phyloP scores from a whole-genome alignment of 2,888 invertebrate species.

The Pimpla rufipes region DNA sequence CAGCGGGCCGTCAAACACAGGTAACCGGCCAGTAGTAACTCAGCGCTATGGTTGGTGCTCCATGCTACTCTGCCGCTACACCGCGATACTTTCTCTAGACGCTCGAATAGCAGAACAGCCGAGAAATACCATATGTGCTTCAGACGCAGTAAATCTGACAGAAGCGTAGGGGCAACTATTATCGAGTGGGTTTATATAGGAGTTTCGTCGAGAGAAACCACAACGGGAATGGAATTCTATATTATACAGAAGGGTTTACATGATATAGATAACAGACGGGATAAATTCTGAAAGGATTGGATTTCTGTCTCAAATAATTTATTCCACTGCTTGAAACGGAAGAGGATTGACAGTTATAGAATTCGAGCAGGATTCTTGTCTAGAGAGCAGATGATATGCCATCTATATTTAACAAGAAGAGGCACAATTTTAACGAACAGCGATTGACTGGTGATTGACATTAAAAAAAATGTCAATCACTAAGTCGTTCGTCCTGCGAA shows the following conservation, averaged over 20 bases:
- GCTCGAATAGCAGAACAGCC: constrained; percentile 29
- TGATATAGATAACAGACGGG: neutral
- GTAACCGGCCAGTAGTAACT: constrained; percentile 36
- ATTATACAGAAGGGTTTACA: neutral
- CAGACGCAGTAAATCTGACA: constrained; percentile 40
- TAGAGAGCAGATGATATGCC: neutral
- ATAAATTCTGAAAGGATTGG: neutral
- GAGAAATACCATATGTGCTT: constrained; percentile 28
- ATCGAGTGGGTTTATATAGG: constrained; percentile 9
- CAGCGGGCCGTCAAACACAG: constrained; percentile 36
- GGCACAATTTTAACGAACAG: neutral
- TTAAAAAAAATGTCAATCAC: neutral
- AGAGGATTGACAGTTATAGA: neutral
- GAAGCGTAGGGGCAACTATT: constrained; percentile 32
- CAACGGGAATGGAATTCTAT: constrained; percentile 22
- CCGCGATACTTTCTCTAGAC: constrained; percentile 24
- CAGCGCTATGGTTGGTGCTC: neutral
- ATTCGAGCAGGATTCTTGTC: neutral
- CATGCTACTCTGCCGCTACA: neutral
- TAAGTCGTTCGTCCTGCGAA: neutral
- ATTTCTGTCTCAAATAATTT: constrained; percentile 1
- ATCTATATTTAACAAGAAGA: neutral
- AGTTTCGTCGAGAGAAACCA: constrained; percentile 30
- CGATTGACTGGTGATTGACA: neutral
- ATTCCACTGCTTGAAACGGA: neutral